phyloP scores from a whole-genome alignment of 2,888 invertebrate genomes.

The Coelogynopora nodosa region DNA sequence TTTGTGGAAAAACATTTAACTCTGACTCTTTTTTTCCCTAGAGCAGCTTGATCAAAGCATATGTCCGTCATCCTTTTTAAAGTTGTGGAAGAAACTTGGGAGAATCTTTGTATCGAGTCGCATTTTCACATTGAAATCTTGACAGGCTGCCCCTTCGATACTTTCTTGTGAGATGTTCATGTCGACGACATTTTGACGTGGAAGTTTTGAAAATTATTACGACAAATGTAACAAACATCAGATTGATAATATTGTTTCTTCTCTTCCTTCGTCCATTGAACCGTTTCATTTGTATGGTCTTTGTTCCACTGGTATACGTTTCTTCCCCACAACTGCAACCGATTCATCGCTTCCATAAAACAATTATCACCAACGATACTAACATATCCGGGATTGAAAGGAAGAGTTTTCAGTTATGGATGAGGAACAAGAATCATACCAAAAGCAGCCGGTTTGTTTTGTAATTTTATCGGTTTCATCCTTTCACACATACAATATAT shows the following conservation, averaged over 20 bases:
- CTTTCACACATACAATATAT: not conserved
- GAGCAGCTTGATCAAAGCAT: not conserved
- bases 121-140: not conserved
- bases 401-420: not conserved
- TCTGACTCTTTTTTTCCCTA: constrained; percentile 26
- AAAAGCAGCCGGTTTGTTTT: not conserved
- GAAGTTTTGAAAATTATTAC: too few species aligned
- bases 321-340: not conserved
- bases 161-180: constrained; percentile 47
- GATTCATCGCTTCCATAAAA: not conserved
- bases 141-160: constrained; percentile 47
- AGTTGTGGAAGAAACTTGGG: constrained; percentile 34
- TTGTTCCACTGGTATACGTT: not conserved
- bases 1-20: constrained; percentile 33
- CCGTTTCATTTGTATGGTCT: not conserved
- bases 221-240: too few species aligned
- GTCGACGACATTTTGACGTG: too few species aligned
- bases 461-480: not conserved
- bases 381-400: not conserved
- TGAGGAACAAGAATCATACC: not conserved
- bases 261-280: too few species aligned
- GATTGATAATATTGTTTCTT: too few species aligned
- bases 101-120: not conserved
- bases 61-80: constrained; percentile 25
- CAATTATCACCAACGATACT: not conserved